phyloP scores from a whole-genome alignment of 2,888 invertebrate species.

The Byasa hedistus region DNA sequence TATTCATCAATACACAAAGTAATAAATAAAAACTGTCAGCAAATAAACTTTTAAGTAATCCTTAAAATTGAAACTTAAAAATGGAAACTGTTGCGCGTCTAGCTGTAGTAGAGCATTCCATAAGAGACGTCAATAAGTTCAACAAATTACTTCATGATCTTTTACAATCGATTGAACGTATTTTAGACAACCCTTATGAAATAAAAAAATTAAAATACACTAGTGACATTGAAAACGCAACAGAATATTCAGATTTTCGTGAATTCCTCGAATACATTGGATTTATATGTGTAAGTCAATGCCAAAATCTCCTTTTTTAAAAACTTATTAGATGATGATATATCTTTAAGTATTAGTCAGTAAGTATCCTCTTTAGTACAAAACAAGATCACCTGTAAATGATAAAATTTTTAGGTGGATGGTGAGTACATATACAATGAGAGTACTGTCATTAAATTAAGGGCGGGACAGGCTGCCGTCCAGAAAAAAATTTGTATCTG shows the following conservation, averaged over 20 bases:
- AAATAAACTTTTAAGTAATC: slow-evolving; percentile 29
- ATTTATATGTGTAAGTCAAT: slow-evolving; percentile 55
- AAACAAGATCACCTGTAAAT: slow-evolving; percentile 1
- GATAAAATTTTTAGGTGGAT: slow-evolving; percentile 46
- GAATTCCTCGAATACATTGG: slow-evolving; percentile 69
- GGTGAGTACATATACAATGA: slow-evolving; percentile 52
- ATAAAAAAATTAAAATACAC: slow-evolving; percentile 26
- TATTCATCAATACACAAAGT: slow-evolving; percentile 25
- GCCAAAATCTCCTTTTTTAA: not conserved
- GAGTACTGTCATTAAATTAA: slow-evolving; percentile 51
- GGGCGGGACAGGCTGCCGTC: slow-evolving; percentile 60
- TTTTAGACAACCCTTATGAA: slow-evolving; percentile 68
- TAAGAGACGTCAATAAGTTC: slow-evolving; percentile 54
- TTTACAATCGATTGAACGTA: slow-evolving; percentile 51
- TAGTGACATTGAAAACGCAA: slow-evolving; percentile 43
- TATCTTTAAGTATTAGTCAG: not conserved
- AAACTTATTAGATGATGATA: not conserved
- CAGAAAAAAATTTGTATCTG: slow-evolving; percentile 65
- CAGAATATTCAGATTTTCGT: slow-evolving; percentile 49
- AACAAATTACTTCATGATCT: slow-evolving; percentile 59
- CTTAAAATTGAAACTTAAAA: slow-evolving; percentile 35
- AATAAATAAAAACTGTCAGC: slow-evolving; percentile 43
- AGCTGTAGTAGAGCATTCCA: slow-evolving; percentile 65
- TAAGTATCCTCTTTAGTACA: not conserved
- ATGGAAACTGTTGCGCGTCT: slow-evolving; percentile 75